These are phyloP conservation scores for Notolabrus celidotus DNA, from an alignment of 2,797 vertebrate genomes.

Conservation along the genomic window DNA sequence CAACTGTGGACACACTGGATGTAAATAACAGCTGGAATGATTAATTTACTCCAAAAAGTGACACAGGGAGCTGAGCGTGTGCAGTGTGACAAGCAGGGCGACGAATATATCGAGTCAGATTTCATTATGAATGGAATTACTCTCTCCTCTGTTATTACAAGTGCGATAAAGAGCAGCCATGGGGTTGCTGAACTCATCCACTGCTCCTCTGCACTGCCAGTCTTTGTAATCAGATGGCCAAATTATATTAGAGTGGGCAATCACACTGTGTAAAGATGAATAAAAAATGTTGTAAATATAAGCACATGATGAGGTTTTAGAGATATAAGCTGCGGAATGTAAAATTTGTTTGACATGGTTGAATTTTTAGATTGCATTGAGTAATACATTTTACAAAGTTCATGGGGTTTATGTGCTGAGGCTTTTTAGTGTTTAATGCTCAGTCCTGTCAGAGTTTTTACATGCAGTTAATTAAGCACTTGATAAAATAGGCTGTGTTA, in stretches of 20 bases:
- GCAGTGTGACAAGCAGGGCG: constrained; percentile 62
- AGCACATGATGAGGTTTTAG: neutral
- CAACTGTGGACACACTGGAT: constrained; percentile 61
- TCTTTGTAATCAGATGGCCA: constrained; percentile 51
- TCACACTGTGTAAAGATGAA: neutral
- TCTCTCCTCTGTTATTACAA: constrained; percentile 69
- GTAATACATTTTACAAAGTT: constrained; percentile 3
- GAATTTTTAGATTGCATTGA: neutral
- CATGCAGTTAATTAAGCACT: neutral
- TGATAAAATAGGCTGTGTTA: constrained; percentile 1
- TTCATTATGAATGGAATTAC: constrained; percentile 81
- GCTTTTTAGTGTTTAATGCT: neutral
- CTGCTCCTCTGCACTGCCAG: constrained; percentile 39
- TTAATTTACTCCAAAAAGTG: constrained; percentile 76
- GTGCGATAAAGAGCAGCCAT: constrained; percentile 58
- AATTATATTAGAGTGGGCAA: constrained; percentile 48
- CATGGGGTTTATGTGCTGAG: neutral
- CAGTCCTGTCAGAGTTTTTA: neutral
- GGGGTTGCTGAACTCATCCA: constrained; percentile 61
- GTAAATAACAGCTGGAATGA: constrained; percentile 81
- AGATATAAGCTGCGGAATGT: neutral
- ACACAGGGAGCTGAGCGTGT: constrained; percentile 52
- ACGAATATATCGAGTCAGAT: constrained; percentile 76
- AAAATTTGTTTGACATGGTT: neutral
- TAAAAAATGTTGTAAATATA: neutral